Conservation (phyloP, 2,888 invertebrate species). For the Cataglyphis cursor region DNA sequence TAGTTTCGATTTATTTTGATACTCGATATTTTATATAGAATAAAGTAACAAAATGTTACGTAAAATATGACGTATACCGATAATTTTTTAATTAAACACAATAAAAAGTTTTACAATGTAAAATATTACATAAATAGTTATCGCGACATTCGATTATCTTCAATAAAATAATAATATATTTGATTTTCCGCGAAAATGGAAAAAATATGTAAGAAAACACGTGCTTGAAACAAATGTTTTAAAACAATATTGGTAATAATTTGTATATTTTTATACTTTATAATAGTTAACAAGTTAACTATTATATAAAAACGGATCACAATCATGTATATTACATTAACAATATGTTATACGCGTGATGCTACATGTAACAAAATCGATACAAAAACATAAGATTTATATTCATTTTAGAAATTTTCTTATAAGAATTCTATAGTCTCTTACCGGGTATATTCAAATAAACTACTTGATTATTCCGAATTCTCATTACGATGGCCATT, state of each 20-base stretch:
- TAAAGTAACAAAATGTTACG: neutral
- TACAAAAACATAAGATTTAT: neutral
- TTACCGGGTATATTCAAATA: conserved; percentile 74
- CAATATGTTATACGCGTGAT: neutral
- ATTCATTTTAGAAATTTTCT: neutral
- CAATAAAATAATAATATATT: neutral
- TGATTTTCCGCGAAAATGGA: neutral
- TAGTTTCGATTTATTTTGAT: neutral
- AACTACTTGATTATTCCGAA: conserved; percentile 74
- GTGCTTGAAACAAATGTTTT: neutral
- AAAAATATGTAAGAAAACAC: neutral
- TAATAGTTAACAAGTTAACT: neutral
- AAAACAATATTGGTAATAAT: neutral
- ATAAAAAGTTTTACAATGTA: neutral
- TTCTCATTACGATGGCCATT: conserved; percentile 81
- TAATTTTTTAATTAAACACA: neutral
- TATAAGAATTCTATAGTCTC: conserved; percentile 42
- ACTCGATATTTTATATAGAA: neutral
- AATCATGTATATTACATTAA: neutral
- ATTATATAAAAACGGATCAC: no score
- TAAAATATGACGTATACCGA: neutral
- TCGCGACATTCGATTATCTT: neutral
- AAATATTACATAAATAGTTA: neutral
- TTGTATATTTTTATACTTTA: neutral
- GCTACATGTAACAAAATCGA: neutral